These are phyloP conservation scores for Ferrisia virgata DNA, from an alignment of 2,888 invertebrate species.

Conservation along the genomic window DNA sequence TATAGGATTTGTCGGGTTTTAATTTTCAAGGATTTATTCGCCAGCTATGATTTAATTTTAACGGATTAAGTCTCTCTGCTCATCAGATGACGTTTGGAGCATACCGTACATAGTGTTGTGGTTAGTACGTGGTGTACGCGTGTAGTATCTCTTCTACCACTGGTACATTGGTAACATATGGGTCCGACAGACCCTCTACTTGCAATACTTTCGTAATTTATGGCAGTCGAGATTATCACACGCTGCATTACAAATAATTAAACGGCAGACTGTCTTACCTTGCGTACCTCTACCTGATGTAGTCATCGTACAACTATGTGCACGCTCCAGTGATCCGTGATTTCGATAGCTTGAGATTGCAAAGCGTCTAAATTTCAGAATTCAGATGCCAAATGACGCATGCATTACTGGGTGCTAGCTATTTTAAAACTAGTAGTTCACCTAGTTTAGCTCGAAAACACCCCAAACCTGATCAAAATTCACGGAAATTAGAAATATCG, in stretches of 20 bases:
- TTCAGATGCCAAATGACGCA: neutral
- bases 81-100: too few species aligned
- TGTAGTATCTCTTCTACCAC: neutral
- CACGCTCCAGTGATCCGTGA: neutral
- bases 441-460: too few species aligned
- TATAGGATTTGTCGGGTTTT: neutral
- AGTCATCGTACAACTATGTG: neutral
- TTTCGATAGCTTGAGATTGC: neutral
- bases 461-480: too few species aligned
- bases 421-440: too few species aligned
- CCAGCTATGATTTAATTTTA: neutral
- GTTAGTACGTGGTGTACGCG: neutral
- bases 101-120: too few species aligned
- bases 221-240: neutral
- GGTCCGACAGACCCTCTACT: neutral
- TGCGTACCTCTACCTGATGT: too few species aligned
- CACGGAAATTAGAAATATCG: too few species aligned
- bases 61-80: neutral
- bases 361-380: neutral
- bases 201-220: neutral
- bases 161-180: neutral
- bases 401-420: too few species aligned
- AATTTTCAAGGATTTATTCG: constrained; percentile 12
- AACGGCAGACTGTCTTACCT: neutral
- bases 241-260: neutral